Percentiles rank a stretch among this genome's conserved stretches.
Conservation (phyloP, 2,888 invertebrate species). For the Agrochola lychnidis region DNA sequence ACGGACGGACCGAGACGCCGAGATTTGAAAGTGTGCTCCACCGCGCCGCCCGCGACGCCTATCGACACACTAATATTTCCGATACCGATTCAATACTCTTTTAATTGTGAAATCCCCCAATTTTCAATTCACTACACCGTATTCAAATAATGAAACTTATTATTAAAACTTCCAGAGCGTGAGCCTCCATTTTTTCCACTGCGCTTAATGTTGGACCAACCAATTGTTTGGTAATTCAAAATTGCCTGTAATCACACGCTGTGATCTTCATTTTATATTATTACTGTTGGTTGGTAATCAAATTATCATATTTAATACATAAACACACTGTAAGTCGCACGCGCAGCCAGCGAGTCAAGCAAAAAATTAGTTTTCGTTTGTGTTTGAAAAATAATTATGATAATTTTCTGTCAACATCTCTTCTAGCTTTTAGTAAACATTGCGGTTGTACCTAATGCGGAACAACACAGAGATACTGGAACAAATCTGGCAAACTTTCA, state of each 20-base stretch:
- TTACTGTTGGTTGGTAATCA: slow-evolving; percentile 76
- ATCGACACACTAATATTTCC: slow-evolving; percentile 78
- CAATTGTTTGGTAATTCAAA: slow-evolving; percentile 81
- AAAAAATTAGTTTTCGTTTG: slow-evolving; percentile 64
- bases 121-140: slow-evolving; percentile 48
- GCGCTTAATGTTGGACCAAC: slow-evolving; percentile 68
- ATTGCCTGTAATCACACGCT: slow-evolving; percentile 80
- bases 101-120: slow-evolving; percentile 58
- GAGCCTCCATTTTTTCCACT: slow-evolving; percentile 69
- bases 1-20: slow-evolving; percentile 84
- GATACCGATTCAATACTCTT: slow-evolving; percentile 64
- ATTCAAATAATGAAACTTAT: slow-evolving; percentile 42
- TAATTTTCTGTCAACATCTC: slow-evolving; percentile 61
- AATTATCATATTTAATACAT: slow-evolving; percentile 81
- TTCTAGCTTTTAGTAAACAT: slow-evolving; percentile 27
- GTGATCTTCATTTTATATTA: slow-evolving; percentile 74
- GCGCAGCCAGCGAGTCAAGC: slow-evolving; percentile 55
- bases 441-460: slow-evolving; percentile 7
- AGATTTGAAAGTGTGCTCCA: slow-evolving; percentile 88
- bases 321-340: slow-evolving; percentile 70
- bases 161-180: slow-evolving; percentile 66
- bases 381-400: slow-evolving; percentile 55
- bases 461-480: slow-evolving; percentile 20
- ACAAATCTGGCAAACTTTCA: slow-evolving; percentile 46
- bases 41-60: slow-evolving; percentile 67